These are phyloP conservation scores for Ochropleura plecta DNA, from an alignment of 2,888 invertebrate species.

Conservation along the genomic window DNA sequence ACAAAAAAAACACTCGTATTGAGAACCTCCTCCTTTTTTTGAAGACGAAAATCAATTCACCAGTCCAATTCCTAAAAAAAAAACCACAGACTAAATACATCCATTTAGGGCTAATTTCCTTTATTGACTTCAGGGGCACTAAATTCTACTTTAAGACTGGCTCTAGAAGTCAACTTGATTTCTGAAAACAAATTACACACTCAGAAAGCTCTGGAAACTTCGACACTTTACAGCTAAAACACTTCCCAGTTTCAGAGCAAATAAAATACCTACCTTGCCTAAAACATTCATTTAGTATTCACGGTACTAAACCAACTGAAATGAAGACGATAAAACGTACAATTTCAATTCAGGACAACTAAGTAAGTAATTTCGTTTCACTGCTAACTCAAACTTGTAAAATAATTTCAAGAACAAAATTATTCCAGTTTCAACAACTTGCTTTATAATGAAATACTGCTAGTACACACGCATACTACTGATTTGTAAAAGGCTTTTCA, in stretches of 20 bases:
- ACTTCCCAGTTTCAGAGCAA: slow-evolving; percentile 12
- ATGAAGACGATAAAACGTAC: slow-evolving; percentile 47
- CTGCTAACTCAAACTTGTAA: slow-evolving; percentile 25
- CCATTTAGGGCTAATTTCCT: background rate
- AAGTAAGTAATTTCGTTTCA: slow-evolving; percentile 35
- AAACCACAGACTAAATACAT: background rate
- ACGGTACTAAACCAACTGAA: slow-evolving; percentile 46
- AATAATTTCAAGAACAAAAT: slow-evolving; percentile 33
- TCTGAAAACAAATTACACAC: background rate
- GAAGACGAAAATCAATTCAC: background rate
- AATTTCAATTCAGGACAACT: slow-evolving; percentile 45
- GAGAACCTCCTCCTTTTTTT: no score
- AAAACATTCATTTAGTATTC: slow-evolving; percentile 41
- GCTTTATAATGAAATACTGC: slow-evolving; percentile 21
- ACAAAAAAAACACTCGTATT: no score
- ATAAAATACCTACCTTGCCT: slow-evolving; percentile 30
- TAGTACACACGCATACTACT: slow-evolving; percentile 8
- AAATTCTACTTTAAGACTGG: background rate
- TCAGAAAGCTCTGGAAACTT: slow-evolving; percentile 13
- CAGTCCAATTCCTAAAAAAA: background rate
- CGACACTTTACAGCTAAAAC: slow-evolving; percentile 6
- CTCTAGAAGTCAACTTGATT: background rate
- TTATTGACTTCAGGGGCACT: no score
- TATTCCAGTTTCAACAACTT: slow-evolving; percentile 32
- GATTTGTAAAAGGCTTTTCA: background rate